A percentile compares a stretch with the other conserved stretches of the same genome.
Conservation (phyloP, 2,797 vertebrate genomes). For the Psittacula derbiana region DNA sequence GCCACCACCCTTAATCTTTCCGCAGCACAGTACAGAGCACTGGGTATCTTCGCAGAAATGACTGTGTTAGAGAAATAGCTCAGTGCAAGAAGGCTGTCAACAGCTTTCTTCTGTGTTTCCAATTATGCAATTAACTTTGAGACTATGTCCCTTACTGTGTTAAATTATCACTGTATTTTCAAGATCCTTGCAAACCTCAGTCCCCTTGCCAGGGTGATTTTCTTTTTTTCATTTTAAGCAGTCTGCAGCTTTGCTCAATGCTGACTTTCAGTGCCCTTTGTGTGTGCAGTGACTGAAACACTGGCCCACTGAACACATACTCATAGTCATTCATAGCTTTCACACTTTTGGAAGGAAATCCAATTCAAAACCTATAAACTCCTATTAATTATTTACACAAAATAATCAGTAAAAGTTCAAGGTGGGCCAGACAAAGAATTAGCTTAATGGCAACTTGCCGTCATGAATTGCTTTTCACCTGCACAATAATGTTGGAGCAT, state of each 20-base stretch:
- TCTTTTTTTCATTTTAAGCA: not conserved
- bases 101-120: not conserved
- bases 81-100: not conserved
- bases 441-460: not conserved
- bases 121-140: not conserved
- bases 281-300: not conserved
- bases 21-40: not conserved
- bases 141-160: not conserved
- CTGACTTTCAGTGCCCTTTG: not conserved
- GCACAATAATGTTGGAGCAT: not conserved
- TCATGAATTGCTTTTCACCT: not conserved
- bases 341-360: not conserved
- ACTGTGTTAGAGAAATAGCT: not conserved
- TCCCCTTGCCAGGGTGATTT: not conserved
- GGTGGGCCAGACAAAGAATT: not conserved
- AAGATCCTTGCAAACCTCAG: not conserved
- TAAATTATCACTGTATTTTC: not conserved
- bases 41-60: not conserved
- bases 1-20: fast-evolving
- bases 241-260: not conserved
- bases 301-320: not conserved
- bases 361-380: not conserved
- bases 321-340: not conserved
- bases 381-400: not conserved
- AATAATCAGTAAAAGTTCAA: not conserved